Evolutionary conservation across 30 jellyfish, hydroid and myxozoan species (phyloP).

Genomic region (Aurelia coerulea): DNA sequence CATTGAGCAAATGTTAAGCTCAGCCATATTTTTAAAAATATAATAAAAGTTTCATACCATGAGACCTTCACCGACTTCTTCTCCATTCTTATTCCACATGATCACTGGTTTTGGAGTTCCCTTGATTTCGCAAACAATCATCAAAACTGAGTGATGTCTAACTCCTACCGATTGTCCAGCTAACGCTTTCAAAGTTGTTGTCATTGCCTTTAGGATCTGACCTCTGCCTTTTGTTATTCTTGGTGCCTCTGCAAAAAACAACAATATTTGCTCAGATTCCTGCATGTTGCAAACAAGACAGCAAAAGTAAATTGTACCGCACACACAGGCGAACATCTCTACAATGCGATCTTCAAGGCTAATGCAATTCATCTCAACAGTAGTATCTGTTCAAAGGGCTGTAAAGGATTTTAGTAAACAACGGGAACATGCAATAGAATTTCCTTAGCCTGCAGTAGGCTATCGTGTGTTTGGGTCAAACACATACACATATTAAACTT

Average conservation of each 20-base stretch:
- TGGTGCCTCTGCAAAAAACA: conserved; percentile 54
- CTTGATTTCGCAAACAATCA: conserved; percentile 68
- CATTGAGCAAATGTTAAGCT: too few relatives aligned
- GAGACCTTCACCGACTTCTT: conserved; percentile 39
- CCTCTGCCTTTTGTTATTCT: conserved; percentile 42
- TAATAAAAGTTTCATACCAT: conserved; percentile 28
- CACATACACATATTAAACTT: too few relatives aligned
- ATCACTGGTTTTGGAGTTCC: conserved; percentile 83
- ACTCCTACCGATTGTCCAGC: conserved; percentile 55
- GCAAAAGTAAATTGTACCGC: too few relatives aligned
- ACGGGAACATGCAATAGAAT: too few relatives aligned
- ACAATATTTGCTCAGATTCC: neutral
- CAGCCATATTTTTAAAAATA: too few relatives aligned
- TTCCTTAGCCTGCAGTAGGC: too few relatives aligned
- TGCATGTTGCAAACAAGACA: neutral
- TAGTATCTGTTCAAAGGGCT: too few relatives aligned
- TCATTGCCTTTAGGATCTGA: neutral
- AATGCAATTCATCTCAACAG: too few relatives aligned
- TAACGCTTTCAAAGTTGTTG: conserved; percentile 57
- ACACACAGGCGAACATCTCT: too few relatives aligned
- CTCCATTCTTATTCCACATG: conserved; percentile 77
- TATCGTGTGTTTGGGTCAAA: too few relatives aligned
- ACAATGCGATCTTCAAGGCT: too few relatives aligned
- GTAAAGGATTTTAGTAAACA: too few relatives aligned
- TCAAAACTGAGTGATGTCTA: conserved; percentile 49